Conservation (phyloP, 2,113 vertebrate species). For the Columba livia region DNA sequence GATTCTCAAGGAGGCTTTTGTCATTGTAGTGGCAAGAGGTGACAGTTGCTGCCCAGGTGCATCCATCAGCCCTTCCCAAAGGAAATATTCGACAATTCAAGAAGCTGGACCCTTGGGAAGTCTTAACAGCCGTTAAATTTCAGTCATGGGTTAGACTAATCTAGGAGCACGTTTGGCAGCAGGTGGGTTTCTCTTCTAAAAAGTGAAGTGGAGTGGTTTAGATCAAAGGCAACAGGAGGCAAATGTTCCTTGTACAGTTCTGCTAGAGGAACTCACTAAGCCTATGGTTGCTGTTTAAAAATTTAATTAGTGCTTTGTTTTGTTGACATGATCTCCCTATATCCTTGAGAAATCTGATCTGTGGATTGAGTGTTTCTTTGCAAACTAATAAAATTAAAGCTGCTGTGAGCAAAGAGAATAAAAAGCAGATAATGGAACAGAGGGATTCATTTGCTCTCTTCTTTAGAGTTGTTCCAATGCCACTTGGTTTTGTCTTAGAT, state of each 20-base stretch:
- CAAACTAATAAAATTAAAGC: constrained; percentile 40
- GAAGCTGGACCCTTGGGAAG: background rate
- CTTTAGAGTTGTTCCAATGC: background rate
- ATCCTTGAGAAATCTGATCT: constrained; percentile 23
- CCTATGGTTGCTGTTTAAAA: constrained; percentile 1
- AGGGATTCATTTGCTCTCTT: background rate
- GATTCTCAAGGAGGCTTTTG: background rate
- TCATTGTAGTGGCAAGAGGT: background rate
- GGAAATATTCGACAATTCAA: background rate
- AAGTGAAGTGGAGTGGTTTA: background rate
- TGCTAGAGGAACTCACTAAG: background rate
- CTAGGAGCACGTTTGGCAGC: background rate
- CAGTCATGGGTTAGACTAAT: background rate
- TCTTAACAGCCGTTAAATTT: background rate
- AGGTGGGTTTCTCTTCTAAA: background rate
- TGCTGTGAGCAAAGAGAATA: constrained; percentile 30
- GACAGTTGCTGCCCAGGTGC: background rate
- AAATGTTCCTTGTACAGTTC: background rate
- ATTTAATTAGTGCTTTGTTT: background rate
- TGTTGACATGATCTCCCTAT: background rate
- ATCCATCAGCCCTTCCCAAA: background rate
- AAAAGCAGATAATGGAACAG: background rate
- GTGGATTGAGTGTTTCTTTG: background rate
- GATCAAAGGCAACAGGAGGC: background rate
- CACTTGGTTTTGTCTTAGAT: background rate